Evolutionary conservation across 1,140 invertebrate genomes (phyloP).

Genomic region (Pogonus chalceus): DNA sequence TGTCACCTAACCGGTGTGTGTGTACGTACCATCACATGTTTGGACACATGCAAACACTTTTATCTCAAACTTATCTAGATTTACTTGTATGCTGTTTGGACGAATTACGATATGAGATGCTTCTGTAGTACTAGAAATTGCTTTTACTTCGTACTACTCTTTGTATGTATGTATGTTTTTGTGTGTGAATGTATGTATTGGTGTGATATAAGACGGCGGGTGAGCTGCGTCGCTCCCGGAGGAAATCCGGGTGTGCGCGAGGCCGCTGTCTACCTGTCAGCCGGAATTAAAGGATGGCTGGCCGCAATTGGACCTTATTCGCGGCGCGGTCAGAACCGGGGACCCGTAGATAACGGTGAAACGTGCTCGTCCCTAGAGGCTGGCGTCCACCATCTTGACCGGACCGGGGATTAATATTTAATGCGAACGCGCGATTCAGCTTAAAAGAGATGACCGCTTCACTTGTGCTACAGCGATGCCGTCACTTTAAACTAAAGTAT

Average conservation of each 20-base stretch:
- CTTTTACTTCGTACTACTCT: background rate
- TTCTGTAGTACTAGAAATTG: background rate
- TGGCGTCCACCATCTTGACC: slow-evolving; percentile 15
- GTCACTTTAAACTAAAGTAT: slow-evolving; percentile 4
- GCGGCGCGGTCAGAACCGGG: slow-evolving; percentile 14
- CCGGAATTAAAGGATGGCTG: slow-evolving; percentile 30
- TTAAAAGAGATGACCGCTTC: slow-evolving; percentile 12
- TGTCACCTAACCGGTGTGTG: no score
- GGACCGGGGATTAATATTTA: slow-evolving; percentile 24
- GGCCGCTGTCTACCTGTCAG: slow-evolving; percentile 31
- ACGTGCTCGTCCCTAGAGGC: slow-evolving; percentile 19
- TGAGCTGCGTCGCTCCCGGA: slow-evolving; percentile 21
- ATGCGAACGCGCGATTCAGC: slow-evolving; percentile 16
- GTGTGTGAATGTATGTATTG: slow-evolving; percentile 2
- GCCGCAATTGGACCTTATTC: slow-evolving; percentile 24
- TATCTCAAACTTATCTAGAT: no score
- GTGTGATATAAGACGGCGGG: slow-evolving; percentile 27
- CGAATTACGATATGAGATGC: background rate
- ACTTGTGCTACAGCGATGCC: slow-evolving; percentile 19
- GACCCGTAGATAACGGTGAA: slow-evolving; percentile 28
- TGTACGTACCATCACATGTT: no score
- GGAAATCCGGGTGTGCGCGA: slow-evolving; percentile 24
- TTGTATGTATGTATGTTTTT: background rate
- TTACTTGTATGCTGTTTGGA: background rate
- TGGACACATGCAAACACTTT: no score